phyloP scores from a whole-genome alignment of 2,113 vertebrate species.

The Gorsachius goisagi region DNA sequence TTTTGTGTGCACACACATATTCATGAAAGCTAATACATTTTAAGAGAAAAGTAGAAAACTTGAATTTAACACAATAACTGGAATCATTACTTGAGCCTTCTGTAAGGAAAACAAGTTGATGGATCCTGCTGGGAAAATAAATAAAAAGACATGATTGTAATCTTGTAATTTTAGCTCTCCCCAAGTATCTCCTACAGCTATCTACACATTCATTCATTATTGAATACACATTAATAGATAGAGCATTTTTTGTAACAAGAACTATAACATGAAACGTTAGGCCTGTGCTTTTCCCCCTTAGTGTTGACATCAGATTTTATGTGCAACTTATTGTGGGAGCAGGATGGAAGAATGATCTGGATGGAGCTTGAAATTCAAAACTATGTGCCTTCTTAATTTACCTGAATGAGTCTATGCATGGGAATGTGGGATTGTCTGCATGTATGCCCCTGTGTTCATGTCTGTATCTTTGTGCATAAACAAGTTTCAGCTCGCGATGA shows the following conservation, averaged over 20 bases:
- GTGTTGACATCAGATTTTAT: neutral
- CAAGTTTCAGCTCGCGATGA: neutral
- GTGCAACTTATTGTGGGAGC: neutral
- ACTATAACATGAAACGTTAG: neutral
- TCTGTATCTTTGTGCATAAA: neutral
- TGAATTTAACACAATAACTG: neutral
- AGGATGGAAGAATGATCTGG: neutral
- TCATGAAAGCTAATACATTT: neutral
- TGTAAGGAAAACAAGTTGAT: neutral
- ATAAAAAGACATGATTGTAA: neutral
- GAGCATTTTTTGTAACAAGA: neutral
- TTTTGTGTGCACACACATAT: neutral
- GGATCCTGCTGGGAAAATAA: neutral
- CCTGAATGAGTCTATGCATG: neutral
- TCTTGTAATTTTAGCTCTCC: neutral
- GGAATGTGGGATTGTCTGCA: neutral
- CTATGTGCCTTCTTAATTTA: neutral
- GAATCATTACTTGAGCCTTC: neutral
- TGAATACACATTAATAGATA: neutral
- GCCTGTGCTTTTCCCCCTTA: neutral
- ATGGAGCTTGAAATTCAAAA: neutral
- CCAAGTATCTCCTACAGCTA: neutral
- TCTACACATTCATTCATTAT: neutral
- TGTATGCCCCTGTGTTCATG: neutral
- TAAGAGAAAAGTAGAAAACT: neutral